Base-by-base conservation (phyloP, 2,113 vertebrate genomes). In the Lepus americanus region DNA sequence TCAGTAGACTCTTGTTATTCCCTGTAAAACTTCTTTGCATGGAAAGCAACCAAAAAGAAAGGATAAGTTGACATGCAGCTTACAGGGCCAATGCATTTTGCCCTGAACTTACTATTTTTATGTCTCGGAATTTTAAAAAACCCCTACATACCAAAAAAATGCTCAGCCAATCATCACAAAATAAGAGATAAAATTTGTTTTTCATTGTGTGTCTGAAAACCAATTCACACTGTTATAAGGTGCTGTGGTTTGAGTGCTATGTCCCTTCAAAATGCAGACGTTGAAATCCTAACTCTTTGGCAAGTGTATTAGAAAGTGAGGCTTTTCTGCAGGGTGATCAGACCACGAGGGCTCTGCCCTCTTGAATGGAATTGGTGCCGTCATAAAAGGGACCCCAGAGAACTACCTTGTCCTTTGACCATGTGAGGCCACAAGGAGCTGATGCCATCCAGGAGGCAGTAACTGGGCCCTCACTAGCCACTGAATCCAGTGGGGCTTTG, bases 121-220 rank as follows among this genome's bases (percentile, higher is more conserved):
- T 64, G 61, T 72, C 33, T 87, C 2, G 61, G 14, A 59, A 19
- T 82, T 49, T 61, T 66, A 22, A 22, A 80, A 92, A 94, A 49
- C 66, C 22, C 9, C 23, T 66, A 59, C 4, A 5, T 59, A 16
- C 3, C 14, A 92, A 51, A 4, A 39, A 85, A 81, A 25, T 76
- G 53, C 88, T 88, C 1, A 77, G 44, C 44, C 39, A 86, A 78
- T 31, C 39, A 89, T 36, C 53, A 76, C 33, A 81, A 66, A 87
- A 20, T 11, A 92, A 84, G 31, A 66, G 9, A 90, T 1, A 74
- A 66, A 92, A 67, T 89, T 83, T 44, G 19, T 84, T 67, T 92
- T 85, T 92, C 23, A 39, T 5, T 70, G 17, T 76, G 31, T 76
- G 9, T 64, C 63, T 95, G 79, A 84, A 81, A 92, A 92, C 69